Evolutionary conservation across 2,113 vertebrate species (phyloP).

Genomic region (Crypturellus undulatus): DNA sequence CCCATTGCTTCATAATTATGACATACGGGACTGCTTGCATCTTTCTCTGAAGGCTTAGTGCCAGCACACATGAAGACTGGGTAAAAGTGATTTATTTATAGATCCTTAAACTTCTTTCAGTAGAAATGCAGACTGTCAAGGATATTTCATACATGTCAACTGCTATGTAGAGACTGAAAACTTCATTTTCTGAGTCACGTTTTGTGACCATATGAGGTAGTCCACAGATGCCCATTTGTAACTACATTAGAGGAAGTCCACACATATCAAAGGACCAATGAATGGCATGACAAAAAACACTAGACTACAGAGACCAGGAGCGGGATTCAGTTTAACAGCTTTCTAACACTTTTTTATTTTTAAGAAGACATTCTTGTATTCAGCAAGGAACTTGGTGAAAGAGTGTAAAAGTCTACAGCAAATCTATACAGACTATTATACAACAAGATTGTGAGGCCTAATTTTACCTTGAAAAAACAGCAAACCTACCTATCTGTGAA

Average conservation of each 20-base stretch:
- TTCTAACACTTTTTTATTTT: background rate
- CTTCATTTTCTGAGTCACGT: constrained; percentile 14
- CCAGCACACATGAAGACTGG: background rate
- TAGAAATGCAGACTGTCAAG: constrained; percentile 6
- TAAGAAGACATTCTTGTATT: background rate
- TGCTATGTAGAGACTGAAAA: constrained; percentile 22
- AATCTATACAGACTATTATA: background rate
- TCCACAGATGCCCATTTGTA: background rate
- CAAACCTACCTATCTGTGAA: background rate
- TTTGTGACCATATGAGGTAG: background rate
- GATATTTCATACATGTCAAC: constrained; percentile 21
- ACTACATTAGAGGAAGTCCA: background rate
- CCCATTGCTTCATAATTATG: constrained; percentile 12
- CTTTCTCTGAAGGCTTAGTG: background rate
- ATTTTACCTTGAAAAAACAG: constrained; percentile 20
- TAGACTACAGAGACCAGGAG: background rate
- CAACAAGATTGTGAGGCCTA: background rate
- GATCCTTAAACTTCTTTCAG: background rate
- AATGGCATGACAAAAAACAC: background rate
- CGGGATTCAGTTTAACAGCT: background rate
- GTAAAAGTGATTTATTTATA: constrained; percentile 26
- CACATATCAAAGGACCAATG: background rate
- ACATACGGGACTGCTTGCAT: background rate
- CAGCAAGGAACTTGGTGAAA: background rate
- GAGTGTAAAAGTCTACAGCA: background rate